phyloP scores from a whole-genome alignment of 1,140 invertebrate species.

The Cepaea nemoralis region DNA sequence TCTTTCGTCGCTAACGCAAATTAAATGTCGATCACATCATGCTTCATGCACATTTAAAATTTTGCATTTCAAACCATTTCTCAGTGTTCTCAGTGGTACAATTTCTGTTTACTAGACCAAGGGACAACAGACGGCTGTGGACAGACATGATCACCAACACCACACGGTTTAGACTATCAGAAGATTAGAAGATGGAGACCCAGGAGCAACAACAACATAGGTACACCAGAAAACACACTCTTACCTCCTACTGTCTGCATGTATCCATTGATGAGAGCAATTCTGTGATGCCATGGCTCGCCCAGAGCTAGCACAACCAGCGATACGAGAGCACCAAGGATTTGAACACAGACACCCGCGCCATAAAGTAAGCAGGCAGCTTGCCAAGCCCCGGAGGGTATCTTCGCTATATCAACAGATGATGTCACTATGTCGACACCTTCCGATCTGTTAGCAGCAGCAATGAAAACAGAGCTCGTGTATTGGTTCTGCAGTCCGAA shows the following conservation, averaged over 20 bases:
- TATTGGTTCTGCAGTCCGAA: conserved; percentile 49
- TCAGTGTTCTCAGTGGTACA: no score
- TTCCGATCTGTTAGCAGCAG: conserved; percentile 27
- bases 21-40: no score
- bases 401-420: conserved; percentile 54
- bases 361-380: conserved; percentile 65
- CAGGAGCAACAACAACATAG: no score
- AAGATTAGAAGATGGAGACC: no score
- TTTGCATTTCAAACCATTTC: no score
- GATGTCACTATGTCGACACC: conserved; percentile 32
- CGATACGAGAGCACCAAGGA: conserved; percentile 55
- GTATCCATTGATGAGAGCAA: conserved; percentile 63
- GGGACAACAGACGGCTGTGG: no score
- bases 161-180: no score
- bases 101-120: no score
- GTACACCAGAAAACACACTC: no score
- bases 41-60: no score
- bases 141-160: no score
- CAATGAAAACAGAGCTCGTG: neutral
- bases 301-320: conserved; percentile 53
- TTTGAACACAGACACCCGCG: conserved; percentile 62
- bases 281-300: conserved; percentile 46
- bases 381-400: conserved; percentile 67
- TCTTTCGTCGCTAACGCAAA: no score
- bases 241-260: conserved; percentile 64